Evolutionary conservation across 2,888 invertebrate species (phyloP).

Genomic region (Mesochorus sp.): DNA sequence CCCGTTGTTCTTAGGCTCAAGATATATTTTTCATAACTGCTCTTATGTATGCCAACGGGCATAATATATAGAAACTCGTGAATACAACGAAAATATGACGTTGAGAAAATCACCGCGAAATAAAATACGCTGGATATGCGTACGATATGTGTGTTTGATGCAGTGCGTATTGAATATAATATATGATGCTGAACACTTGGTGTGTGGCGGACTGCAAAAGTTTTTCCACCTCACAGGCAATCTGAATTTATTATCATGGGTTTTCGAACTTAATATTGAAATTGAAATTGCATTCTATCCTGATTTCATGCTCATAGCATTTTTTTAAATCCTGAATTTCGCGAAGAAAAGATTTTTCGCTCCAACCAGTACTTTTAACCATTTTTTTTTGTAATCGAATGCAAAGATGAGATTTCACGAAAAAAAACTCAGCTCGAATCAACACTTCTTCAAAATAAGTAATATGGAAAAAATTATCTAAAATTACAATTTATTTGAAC

Average conservation of each 20-base stretch:
- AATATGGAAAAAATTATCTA: too few species aligned
- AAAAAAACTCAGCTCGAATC: too few species aligned
- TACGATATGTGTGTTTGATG: background rate
- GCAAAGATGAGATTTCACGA: too few species aligned
- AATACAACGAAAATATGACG: slow-evolving; percentile 53
- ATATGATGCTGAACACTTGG: background rate
- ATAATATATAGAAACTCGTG: slow-evolving; percentile 38
- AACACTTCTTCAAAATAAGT: too few species aligned
- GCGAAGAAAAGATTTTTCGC: background rate
- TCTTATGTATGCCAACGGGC: slow-evolving; percentile 38
- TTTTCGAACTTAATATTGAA: slow-evolving; percentile 38
- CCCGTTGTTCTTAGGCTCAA: background rate
- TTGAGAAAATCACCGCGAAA: slow-evolving; percentile 45
- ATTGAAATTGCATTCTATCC: slow-evolving; percentile 34
- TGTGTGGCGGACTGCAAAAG: background rate
- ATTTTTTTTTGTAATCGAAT: too few species aligned
- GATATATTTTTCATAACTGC: slow-evolving; percentile 48
- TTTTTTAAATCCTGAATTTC: background rate
- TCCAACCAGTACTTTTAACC: too few species aligned
- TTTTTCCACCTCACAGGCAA: slow-evolving; percentile 13
- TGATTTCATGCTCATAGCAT: background rate
- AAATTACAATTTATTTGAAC: too few species aligned
- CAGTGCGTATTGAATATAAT: background rate
- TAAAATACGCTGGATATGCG: background rate
- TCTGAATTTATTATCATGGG: slow-evolving; percentile 41